Evolutionary conservation across 2,888 invertebrate species (phyloP), one percentile per base, ranked within the genome.

Genomic region (Thera obeliscata): DNA sequence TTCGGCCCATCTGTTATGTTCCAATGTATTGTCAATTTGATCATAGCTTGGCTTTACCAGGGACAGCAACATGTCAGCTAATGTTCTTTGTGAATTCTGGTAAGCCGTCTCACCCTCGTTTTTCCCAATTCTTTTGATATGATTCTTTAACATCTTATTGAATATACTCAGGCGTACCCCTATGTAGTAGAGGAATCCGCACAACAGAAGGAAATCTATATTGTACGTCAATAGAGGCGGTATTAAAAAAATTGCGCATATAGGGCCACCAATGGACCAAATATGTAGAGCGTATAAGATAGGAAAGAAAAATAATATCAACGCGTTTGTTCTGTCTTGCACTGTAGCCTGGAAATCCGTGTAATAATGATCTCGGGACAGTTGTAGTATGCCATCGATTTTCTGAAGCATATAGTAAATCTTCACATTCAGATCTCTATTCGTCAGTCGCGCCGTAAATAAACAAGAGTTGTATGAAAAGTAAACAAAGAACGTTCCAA

Each of bases 401-500:
- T 77, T 81, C 69, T 84, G 79, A 6, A 78, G 56, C 63, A 69
- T 67, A 3, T 71, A 54, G 66, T 76, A 81, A 35, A 82, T 62
- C 48, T 71, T 66, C 0, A 75, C 48, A 56, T 77, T 78, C 3
- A 67, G 69, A 9, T 72, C 49, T 46, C 66, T 66, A 6, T 72
- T 71, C 35, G 62, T 72, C 65, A 80, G 81, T 68, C 76, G 76
- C 3, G 74, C 70, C 46, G 78, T 59, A 1, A 78, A 60, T 5
- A 78, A 66, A 56, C 74, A 76, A 1, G 64, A 11, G 12, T 80
- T 33, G 61, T 74, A 83, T 0, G 76, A 74, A 3, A 73, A 2
- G 56, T 74, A 76, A 58, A 77, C 75, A 2, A 77, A 62, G 0
- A 66, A 6, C 3, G 59, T 36, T 2, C 76, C 77, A 2, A 69